Evolutionary conservation across 2,888 invertebrate genomes (phyloP), one percentile per base, ranked within the genome.

Genomic region (Dendrolimus houi): DNA sequence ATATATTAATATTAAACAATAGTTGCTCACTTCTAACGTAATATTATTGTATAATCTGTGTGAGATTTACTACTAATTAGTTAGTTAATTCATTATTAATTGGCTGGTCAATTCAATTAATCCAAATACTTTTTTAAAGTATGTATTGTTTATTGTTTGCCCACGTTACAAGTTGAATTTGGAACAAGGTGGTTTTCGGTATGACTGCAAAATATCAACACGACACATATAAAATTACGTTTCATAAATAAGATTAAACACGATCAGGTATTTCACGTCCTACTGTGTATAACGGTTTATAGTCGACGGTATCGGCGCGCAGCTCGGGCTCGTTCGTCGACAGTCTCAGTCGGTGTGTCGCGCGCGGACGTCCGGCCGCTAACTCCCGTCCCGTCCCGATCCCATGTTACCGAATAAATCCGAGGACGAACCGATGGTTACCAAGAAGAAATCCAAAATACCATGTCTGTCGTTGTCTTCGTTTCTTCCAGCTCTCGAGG

Each of bases 391-490:
- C 67, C 70, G 75, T 73, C 71, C 74, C 69, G 56, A 59, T 29
- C 47, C 54, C 77, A 87, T 88, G 88, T 85, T 89, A 74, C 85
- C 87, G 69, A 85, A 73, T 69, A 86, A 85, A 69, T 71, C 83
- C 54, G 85, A 85, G 63, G 84, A 85, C 77, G 88, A 87, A 64
- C 75, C 83, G 57, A 87, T 88, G 86, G 88, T 89, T 63, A 79
- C 85, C 75, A 90, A 90, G 81, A 90, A 89, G 85, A 88, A 88
- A 70, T 85, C 83, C 57, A 89, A 87, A 81, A 88, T 90, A 83
- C 87, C 90, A 79, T 90, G 90, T 70, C 79, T 90, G 61, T 89
- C 90, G 62, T 74, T 90, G 64, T 83, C 88, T 14, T 83, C 89
- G 60, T 86, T 90, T 71, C 85, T 90, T 60, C 90, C 90, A 68